phyloP scores from a whole-genome alignment of 2,888 invertebrate species.

The Drosophila atroscutellata region DNA sequence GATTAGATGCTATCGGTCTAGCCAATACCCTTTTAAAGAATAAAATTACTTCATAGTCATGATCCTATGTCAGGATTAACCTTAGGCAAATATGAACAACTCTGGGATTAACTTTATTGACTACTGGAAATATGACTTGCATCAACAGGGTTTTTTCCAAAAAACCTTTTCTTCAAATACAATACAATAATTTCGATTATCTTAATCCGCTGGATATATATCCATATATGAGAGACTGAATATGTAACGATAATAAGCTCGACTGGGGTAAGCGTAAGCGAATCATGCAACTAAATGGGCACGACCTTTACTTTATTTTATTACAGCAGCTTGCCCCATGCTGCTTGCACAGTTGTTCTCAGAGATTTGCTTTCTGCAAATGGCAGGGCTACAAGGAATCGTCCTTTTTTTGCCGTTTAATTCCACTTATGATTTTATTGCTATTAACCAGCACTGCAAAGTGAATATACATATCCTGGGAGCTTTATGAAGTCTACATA shows the following conservation, averaged over 20 bases:
- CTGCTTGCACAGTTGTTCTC: conserved; percentile 37
- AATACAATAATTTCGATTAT: not conserved
- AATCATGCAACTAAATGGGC: conserved; percentile 34
- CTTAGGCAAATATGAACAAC: not conserved
- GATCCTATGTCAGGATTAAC: not conserved
- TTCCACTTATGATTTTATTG: conserved; percentile 51
- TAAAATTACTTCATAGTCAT: not conserved
- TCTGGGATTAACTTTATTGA: not conserved
- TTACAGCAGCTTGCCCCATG: conserved; percentile 41
- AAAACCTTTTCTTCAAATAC: not conserved
- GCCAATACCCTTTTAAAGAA: not conserved
- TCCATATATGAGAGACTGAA: not conserved
- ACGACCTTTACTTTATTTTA: conserved; percentile 42
- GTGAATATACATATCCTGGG: conserved; percentile 49
- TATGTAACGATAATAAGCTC: not conserved
- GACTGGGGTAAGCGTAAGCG: not conserved
- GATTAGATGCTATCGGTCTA: not conserved
- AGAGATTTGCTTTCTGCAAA: conserved; percentile 31
- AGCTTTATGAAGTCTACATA: conserved; percentile 34
- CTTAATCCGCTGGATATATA: not conserved
- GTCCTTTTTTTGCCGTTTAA: conserved; percentile 26
- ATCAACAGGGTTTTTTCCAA: not conserved
- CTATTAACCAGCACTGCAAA: conserved; percentile 48
- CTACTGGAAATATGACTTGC: not conserved
- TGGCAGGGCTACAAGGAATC: conserved; percentile 11